Evolutionary conservation across 1,140 invertebrate genomes (phyloP).

Genomic region (Zeugodacus cucurbitae): DNA sequence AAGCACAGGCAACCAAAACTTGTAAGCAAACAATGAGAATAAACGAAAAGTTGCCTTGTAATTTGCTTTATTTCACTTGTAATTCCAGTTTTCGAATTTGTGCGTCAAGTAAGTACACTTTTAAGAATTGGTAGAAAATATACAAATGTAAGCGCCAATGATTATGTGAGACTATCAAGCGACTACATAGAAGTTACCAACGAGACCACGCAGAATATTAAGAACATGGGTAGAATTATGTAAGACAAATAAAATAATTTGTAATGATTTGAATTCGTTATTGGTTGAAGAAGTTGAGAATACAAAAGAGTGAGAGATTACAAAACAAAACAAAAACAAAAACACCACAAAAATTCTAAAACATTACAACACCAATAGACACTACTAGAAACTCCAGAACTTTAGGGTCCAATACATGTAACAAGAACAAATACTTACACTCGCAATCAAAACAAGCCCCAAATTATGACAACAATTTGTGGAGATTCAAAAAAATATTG

Average conservation of each 20-base stretch:
- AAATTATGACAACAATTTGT: not conserved
- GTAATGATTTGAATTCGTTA: not conserved
- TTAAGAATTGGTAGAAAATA: not conserved
- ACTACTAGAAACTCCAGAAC: not conserved
- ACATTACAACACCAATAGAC: not conserved
- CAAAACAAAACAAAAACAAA: not conserved
- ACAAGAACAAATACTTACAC: too few relatives aligned
- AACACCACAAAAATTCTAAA: not conserved
- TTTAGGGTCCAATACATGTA: not conserved
- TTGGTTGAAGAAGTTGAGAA: not conserved
- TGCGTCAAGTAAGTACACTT: not conserved
- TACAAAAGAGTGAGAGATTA: too few relatives aligned
- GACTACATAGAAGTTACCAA: not conserved
- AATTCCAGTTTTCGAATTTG: not conserved
- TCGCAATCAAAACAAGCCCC: not conserved
- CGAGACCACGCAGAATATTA: not conserved
- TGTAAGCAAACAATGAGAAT: not conserved
- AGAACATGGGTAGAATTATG: not conserved
- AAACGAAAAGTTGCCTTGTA: not conserved
- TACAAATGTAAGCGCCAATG: not conserved
- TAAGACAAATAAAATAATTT: constrained; percentile 26
- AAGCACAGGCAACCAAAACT: too few relatives aligned
- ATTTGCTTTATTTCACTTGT: constrained; percentile 30
- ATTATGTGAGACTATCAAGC: not conserved
- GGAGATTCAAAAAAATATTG: not conserved